Evolutionary conservation across 2,888 invertebrate species (phyloP), one percentile per base, ranked within the genome.

Genomic region (Alentia gelatinosa): DNA sequence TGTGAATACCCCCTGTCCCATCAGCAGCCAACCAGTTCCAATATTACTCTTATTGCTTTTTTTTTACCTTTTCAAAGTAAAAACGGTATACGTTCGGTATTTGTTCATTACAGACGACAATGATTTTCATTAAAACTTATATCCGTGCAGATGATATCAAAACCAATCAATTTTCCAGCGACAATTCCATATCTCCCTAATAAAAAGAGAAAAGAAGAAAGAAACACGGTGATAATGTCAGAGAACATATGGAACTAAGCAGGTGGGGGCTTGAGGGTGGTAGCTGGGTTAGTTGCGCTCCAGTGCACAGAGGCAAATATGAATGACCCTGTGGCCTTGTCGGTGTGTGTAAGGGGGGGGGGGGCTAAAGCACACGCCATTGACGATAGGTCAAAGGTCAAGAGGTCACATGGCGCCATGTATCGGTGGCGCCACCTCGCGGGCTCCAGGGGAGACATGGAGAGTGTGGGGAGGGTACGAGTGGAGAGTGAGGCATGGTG

Each of bases 351-450:
- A 15, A 1, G n/a, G 35, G 83, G 39, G 83, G 68, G 37, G 4
- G 37, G 83, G 83, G 37, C n/a, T n/a, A n/a, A 26, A 39, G 40
- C 37, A 40, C 5, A 40, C 40, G 35, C 30, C 33, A 68, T 68
- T 68, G 68, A 15, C 19, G n/a, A 39, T 19, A 39, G 83, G 12
- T 83, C 83, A 40, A 39, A 39, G 83, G 83, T 83, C 83, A 83
- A 39, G 35, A 39, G 83, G 83, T 83, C 83, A 83, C 1, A 40
- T 83, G 83, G 39, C 40, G 83, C 83, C 83, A 40, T 37, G 68
- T 68, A 26, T 19, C 56, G 19, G 68, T 68, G 33, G 68, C 68
- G 68, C 68, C 68, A 4, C 68, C 68, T 3, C n/a, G 74, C 26
- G 26, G 74, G n/a, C n/a, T n/a, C n/a, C n/a, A n/a, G n/a, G n/a